phyloP scores from a whole-genome alignment of 2,113 vertebrate species.

The Xyrauchen texanus region DNA sequence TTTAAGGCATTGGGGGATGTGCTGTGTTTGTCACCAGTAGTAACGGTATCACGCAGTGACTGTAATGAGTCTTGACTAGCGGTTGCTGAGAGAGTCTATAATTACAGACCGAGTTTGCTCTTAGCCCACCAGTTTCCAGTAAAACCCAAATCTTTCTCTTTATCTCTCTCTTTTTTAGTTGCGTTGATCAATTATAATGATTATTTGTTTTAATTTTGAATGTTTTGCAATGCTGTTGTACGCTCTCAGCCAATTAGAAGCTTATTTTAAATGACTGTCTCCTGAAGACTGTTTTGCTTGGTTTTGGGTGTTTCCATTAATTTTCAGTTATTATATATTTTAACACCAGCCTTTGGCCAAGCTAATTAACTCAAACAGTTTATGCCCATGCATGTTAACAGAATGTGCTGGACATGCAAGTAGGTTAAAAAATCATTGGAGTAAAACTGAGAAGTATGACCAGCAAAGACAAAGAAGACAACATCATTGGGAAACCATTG shows the following conservation, averaged over 20 bases:
- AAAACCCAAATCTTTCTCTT: conserved; percentile 21
- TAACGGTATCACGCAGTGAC: conserved; percentile 49
- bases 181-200: background rate
- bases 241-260: background rate
- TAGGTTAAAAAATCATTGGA: background rate
- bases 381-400: background rate
- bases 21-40: conserved; percentile 46
- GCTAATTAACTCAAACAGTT: conserved; percentile 21
- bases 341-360: conserved; percentile 24
- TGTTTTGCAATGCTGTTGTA: background rate
- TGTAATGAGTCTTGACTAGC: conserved; percentile 57
- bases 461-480: background rate
- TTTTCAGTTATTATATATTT: conserved; percentile 17
- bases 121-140: conserved; percentile 26
- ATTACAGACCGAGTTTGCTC: conserved; percentile 45
- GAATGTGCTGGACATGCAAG: background rate
- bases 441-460: background rate
- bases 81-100: conserved; percentile 51
- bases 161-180: background rate
- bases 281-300: background rate
- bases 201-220: conserved; percentile 23
- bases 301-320: background rate
- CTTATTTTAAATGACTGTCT: background rate
- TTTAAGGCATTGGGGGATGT: conserved; percentile 23
- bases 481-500: conserved; percentile 11